These are phyloP conservation scores for Embiotoca jacksoni DNA, from an alignment of 2,113 vertebrate species.

Conservation along the genomic window DNA sequence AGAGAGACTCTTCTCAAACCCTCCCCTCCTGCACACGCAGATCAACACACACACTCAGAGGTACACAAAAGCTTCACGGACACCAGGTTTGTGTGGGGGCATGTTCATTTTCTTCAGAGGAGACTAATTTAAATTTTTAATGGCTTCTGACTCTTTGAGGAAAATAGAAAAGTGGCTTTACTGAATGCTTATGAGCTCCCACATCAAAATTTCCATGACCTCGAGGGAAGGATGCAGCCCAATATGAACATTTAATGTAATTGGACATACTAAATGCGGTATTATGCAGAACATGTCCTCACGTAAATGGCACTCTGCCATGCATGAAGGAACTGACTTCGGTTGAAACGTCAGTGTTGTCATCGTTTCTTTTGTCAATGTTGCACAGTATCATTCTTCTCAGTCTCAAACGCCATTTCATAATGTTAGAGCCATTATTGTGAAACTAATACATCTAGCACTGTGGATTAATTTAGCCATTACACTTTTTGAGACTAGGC, in stretches of 20 bases:
- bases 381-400: neutral
- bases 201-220: slow-evolving; percentile 38
- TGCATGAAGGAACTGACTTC: slow-evolving; percentile 42
- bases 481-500: neutral
- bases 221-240: slow-evolving; percentile 37
- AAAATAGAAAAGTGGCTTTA: slow-evolving; percentile 60
- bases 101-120: slow-evolving; percentile 65
- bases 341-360: slow-evolving; percentile 17
- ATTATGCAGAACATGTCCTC: slow-evolving; percentile 59
- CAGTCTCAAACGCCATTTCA: no score
- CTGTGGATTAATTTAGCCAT: no score
- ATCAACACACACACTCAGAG: slow-evolving; percentile 3
- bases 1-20: slow-evolving; percentile 8
- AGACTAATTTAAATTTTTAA: slow-evolving; percentile 77
- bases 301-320: slow-evolving; percentile 50
- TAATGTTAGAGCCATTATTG: no score
- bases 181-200: slow-evolving; percentile 43
- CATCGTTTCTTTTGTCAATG: slow-evolving; percentile 10
- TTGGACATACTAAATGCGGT: slow-evolving; percentile 63
- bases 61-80: slow-evolving; percentile 24
- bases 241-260: slow-evolving; percentile 68
- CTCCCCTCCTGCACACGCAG: neutral
- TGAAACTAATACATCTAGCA: no score
- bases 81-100: slow-evolving; percentile 42
- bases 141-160: slow-evolving; percentile 63